phyloP scores from a whole-genome alignment of 2,797 vertebrate species.

The Etheostoma nigrum region DNA sequence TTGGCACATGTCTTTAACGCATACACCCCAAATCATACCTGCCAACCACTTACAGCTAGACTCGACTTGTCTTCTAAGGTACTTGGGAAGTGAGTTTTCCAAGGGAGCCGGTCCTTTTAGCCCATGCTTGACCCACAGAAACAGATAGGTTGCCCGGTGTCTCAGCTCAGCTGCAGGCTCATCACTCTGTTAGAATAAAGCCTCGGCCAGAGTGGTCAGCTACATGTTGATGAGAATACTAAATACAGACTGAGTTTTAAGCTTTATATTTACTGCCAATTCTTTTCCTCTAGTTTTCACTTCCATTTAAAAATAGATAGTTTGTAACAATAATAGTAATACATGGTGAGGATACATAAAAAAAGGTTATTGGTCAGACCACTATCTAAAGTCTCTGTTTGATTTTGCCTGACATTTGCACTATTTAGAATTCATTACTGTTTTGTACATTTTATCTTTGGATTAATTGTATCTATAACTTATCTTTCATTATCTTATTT shows the following conservation, averaged over 20 bases:
- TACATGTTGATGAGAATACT: conserved; percentile 34
- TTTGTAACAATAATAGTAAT: background rate
- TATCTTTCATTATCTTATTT: too few species aligned
- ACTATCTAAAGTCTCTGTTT: too few species aligned
- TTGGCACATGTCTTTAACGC: conserved; percentile 12
- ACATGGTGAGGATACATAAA: background rate
- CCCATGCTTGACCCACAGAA: conserved; percentile 44
- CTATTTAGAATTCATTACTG: too few species aligned
- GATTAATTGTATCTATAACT: too few species aligned
- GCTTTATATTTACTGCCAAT: conserved; percentile 8
- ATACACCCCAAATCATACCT: conserved; percentile 9
- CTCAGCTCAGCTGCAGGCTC: conserved; percentile 60
- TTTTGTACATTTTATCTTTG: too few species aligned
- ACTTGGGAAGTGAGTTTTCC: conserved; percentile 29
- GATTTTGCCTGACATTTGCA: too few species aligned
- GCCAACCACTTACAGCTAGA: conserved; percentile 2
- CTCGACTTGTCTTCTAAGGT: conserved; percentile 18
- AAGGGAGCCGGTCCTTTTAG: conserved; percentile 32
- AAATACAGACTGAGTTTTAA: conserved; percentile 27
- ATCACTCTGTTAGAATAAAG: conserved; percentile 50
- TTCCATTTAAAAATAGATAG: background rate
- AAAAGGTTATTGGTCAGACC: background rate
- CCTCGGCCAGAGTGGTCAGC: conserved; percentile 31
- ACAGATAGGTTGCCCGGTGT: conserved; percentile 58
- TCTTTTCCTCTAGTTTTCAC: conserved; percentile 6